Base-by-base conservation (phyloP, 2,113 vertebrate genomes). In the Hiodon tergisus region DNA sequence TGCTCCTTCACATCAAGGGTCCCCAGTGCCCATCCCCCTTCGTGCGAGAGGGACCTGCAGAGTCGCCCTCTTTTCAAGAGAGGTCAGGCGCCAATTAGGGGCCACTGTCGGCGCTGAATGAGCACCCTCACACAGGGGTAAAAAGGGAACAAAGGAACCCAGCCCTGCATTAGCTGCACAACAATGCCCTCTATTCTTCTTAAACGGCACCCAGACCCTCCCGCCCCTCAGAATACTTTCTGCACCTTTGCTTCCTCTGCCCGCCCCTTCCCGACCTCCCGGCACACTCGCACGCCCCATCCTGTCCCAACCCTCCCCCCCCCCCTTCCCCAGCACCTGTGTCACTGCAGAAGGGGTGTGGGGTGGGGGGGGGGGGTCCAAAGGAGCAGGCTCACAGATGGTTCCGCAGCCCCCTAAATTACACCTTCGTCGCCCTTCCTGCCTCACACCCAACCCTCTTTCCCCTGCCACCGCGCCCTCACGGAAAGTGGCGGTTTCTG, bases 351-450 rank as follows among this genome's bases (percentile, higher is more conserved):
- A 31, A 31, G 31, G 31, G 31, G 5, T 47, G 11, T 84, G 78
- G 72, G 86, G n/a, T n/a, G n/a, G 86, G 87, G 86, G 88, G 88
- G 86, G 87, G 84, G 86, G 88, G 88, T 85, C 72, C 85, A 86
- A 79, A 90, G 89, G 88, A 90, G 91, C 76, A 87, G 88, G 84
- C 88, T 90, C 86, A 83, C 89, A 92, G 89, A 91, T 91, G 90
- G 87, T 89, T 88, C 55, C 11, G 16, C 55, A 47, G 31, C 9
- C 10, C 10, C 84, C 84, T 83, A 90, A 90, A 92, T 91, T 88
- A 91, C 85, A 89, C 89, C 87, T 88, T 89, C 85, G 89, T 86
- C 86, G 67, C 59, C 58, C 59, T 52, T 73, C 67, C 65, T 67
- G 78, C 62, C 16, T 51, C 58, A 31, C 53, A 48, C 16, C 13